Evolutionary conservation across 2,113 vertebrate species (phyloP).

Genomic region (Physeter macrocephalus): DNA sequence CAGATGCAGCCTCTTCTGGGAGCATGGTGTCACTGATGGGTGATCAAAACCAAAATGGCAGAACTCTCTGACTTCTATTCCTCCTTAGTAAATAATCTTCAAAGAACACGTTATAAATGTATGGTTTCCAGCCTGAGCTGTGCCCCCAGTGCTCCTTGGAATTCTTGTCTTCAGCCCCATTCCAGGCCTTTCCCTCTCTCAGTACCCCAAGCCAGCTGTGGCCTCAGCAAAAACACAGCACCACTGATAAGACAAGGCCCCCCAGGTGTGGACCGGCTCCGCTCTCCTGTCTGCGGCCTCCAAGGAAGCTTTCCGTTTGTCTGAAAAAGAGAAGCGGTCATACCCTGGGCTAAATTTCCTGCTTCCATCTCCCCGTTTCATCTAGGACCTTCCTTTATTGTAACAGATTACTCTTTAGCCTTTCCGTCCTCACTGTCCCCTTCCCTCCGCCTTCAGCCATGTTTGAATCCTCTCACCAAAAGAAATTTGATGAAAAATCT

Average conservation of each 20-base stretch:
- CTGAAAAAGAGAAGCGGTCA: background rate
- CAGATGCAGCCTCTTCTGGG: background rate
- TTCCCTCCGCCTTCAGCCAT: background rate
- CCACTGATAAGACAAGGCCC: background rate
- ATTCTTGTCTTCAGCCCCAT: background rate
- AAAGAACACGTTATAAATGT: background rate
- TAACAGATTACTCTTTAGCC: background rate
- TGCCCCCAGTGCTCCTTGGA: background rate
- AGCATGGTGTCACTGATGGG: fast-evolving
- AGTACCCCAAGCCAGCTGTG: background rate
- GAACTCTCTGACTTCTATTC: background rate
- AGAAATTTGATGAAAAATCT: background rate
- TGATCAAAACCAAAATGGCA: background rate
- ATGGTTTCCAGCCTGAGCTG: background rate
- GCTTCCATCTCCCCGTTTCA: fast-evolving
- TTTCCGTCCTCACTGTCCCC: background rate
- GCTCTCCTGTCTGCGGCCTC: background rate
- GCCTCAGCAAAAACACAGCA: background rate
- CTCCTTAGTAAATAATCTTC: background rate
- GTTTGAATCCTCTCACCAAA: background rate
- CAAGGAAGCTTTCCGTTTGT: background rate
- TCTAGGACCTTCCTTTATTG: background rate
- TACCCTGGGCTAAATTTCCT: background rate
- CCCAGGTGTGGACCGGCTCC: background rate
- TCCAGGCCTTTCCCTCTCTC: background rate